Percentiles rank a stretch among this genome's conserved stretches.
Conservation (phyloP, 2,888 invertebrate genomes). For the Athetis lepigone region DNA sequence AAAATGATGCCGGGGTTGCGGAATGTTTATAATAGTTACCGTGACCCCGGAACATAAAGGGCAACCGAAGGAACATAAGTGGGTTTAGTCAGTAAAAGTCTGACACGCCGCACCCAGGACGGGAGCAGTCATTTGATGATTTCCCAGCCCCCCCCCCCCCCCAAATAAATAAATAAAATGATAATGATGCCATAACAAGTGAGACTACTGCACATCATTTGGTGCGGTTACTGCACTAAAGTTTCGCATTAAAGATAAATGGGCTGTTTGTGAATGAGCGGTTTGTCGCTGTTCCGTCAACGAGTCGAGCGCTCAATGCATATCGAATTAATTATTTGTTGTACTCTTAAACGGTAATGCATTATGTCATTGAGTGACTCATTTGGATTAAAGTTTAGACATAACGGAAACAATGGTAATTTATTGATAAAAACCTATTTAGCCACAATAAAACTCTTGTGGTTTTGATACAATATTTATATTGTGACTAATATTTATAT, state of each 20-base stretch:
- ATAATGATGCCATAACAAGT: background rate
- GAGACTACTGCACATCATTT: constrained; percentile 7
- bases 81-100: too few relatives aligned
- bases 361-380: constrained; percentile 60
- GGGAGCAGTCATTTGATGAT: too few relatives aligned
- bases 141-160: too few relatives aligned
- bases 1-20: too few relatives aligned
- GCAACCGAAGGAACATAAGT: too few relatives aligned
- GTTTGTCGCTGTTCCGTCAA: constrained; percentile 32
- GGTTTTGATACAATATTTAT: background rate
- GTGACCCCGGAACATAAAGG: too few relatives aligned
- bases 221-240: background rate
- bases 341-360: constrained; percentile 31
- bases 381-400: constrained; percentile 27
- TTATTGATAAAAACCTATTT: background rate
- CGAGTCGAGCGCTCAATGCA: constrained; percentile 48
- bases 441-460: constrained; percentile 3
- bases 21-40: too few relatives aligned
- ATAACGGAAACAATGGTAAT: constrained; percentile 18
- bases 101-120: too few relatives aligned
- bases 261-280: constrained; percentile 39
- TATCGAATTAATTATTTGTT: constrained; percentile 48
- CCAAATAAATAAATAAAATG: too few relatives aligned
- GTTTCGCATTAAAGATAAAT: constrained; percentile 23
- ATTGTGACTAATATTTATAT: background rate